A percentile compares a stretch with the other conserved stretches of the same genome.
These are phyloP conservation scores for Gymnocheta viridis DNA, from an alignment of 2,888 invertebrate genomes.

Conservation along the genomic window DNA sequence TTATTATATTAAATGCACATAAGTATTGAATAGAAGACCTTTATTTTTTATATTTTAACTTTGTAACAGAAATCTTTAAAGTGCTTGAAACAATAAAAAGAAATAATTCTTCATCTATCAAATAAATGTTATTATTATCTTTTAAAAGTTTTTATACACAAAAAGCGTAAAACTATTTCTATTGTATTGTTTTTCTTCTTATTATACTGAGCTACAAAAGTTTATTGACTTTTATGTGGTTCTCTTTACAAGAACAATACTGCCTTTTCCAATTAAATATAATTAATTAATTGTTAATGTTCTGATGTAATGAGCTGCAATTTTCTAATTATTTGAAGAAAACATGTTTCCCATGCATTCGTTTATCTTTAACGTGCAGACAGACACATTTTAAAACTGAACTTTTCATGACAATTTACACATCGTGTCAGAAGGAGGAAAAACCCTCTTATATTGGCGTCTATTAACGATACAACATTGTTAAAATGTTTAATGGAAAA, in stretches of 20 bases:
- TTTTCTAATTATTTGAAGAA: constrained; percentile 47
- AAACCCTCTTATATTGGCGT: constrained; percentile 32
- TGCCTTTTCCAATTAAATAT: constrained; percentile 38
- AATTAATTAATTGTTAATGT: constrained; percentile 58
- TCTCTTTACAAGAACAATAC: not conserved
- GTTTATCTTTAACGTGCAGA: too few species aligned
- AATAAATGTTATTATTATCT: constrained; percentile 12
- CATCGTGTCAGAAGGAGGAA: not conserved
- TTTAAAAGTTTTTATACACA: not conserved
- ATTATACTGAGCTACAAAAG: constrained; percentile 2
- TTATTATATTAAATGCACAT: constrained; percentile 1
- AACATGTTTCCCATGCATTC: constrained; percentile 43
- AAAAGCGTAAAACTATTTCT: not conserved
- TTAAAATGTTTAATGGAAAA: constrained; percentile 21
- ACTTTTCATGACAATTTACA: not conserved
- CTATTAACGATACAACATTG: not conserved
- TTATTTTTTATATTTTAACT: not conserved
- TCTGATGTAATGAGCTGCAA: constrained; percentile 45
- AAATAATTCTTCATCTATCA: not conserved
- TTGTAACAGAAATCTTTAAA: constrained; percentile 6
- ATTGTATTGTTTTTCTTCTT: not conserved
- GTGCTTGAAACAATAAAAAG: not conserved
- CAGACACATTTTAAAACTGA: too few species aligned
- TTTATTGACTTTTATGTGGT: constrained; percentile 48
- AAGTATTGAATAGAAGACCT: not conserved